Base-by-base conservation (phyloP, 1,140 invertebrate species). In the Brevipalpus yothersi region DNA sequence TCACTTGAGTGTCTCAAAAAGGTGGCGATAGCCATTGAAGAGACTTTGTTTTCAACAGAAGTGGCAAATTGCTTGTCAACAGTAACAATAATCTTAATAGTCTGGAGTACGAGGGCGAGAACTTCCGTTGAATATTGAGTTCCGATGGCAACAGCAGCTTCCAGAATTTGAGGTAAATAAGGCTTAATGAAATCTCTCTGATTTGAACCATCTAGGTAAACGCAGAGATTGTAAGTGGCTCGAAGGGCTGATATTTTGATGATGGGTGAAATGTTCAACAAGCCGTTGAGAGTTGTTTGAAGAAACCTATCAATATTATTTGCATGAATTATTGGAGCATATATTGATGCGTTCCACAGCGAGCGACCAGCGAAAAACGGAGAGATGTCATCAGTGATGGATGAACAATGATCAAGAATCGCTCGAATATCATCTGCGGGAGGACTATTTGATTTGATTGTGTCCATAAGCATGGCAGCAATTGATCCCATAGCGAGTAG, bases 361-460 rank as follows among this genome's bases (percentile, higher is more conserved):
- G 81, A 82, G 58, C 82, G 75, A 1, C 82, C 82, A 40, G 82
- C 71, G 19, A 86, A 71, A 65, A 83, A 80, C n/a, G 80, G 77
- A 8, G 77, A 76, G 47, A 41, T 10, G 12, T 61, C 45, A 19
- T 43, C 51, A 31, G 23, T 39, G 4, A 39, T 55, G 2, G 42
- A 7, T 15, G 58, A 49, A 19, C 58, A 19, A n/a, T 10, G n/a
- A 47, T 61, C 60, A 21, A 63, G 51, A 19, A 63, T 56, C 2
- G 39, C 40, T 53, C 56, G 49, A 13, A 62, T 62, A 15, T 60
- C 60, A 53, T 51, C 41, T 47, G 63, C 17, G 4, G 61, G 40
- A 19, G 47, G 13, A n/a, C 15, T n/a, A 47, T 53, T 58, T 23
- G 8, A 9, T 51, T 56, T 61, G 13, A 64, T 57, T 3, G 55